Percentiles rank a stretch among this genome's conserved stretches.
Evolutionary conservation across 35 echinoderm and acorn worm genomes (phyloP).

Genomic region (Hemicentrotus pulcherrimus): DNA sequence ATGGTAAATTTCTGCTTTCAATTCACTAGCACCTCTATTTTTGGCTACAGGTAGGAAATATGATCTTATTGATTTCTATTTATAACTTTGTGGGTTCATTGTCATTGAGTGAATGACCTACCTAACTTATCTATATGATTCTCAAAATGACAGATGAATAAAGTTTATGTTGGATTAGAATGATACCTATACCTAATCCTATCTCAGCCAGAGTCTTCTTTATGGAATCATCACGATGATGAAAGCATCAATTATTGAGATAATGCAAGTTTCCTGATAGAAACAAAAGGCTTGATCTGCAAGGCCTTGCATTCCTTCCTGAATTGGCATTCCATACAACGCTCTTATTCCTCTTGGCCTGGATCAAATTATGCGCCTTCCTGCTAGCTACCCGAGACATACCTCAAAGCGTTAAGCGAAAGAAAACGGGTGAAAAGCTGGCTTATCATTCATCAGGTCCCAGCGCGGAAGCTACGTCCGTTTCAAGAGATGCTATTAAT

Average conservation of each 20-base stretch:
- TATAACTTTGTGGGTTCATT: not conserved
- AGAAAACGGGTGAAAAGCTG: constrained; percentile 6
- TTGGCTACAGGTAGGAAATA: not conserved
- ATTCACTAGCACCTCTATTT: not conserved
- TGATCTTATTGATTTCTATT: not conserved
- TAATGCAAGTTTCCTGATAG: not conserved
- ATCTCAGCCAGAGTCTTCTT: not conserved
- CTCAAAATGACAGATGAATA: not conserved
- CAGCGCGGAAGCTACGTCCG: not conserved
- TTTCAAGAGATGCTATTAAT: constrained; percentile 22
- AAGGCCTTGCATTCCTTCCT: not conserved
- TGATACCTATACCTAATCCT: not conserved
- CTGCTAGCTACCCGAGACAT: not conserved
- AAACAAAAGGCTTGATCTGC: not conserved
- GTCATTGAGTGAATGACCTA: not conserved
- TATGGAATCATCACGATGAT: not conserved
- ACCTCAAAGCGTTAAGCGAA: not conserved
- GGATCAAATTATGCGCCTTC: constrained; percentile 35
- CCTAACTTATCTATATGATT: not conserved
- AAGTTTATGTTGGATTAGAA: not conserved
- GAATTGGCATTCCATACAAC: not conserved
- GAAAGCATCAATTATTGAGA: not conserved
- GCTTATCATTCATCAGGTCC: constrained; percentile 18
- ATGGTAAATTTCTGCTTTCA: not conserved
- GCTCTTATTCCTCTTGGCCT: constrained; percentile 19